phyloP scores from a whole-genome alignment of 1,140 invertebrate genomes.

The Samia ricini region DNA sequence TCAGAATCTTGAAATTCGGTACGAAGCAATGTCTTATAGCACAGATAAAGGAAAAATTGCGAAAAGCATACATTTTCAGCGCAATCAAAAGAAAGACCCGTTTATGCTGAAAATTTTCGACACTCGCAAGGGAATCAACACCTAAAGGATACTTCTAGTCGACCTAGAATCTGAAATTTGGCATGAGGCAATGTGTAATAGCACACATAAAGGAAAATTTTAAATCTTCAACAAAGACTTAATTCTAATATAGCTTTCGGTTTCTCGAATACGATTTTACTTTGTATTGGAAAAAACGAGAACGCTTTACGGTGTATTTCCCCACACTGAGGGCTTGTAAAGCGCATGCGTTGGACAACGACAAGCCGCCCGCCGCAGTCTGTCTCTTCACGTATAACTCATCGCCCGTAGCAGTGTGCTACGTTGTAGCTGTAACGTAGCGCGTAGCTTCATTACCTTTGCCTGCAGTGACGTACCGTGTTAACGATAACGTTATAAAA shows the following conservation, averaged over 20 bases:
- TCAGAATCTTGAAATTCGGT: too few relatives aligned
- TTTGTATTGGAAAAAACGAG: slow-evolving; percentile 53
- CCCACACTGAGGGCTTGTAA: slow-evolving; percentile 39
- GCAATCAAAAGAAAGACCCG: too few relatives aligned
- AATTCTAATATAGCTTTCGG: background rate
- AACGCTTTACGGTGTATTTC: slow-evolving; percentile 59
- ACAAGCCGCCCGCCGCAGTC: slow-evolving; percentile 57
- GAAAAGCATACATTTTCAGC: too few relatives aligned
- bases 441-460: slow-evolving; percentile 28
- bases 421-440: slow-evolving; percentile 38
- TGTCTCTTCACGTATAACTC: slow-evolving; percentile 28
- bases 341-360: slow-evolving; percentile 49
- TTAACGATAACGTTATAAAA: slow-evolving; percentile 21
- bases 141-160: too few relatives aligned
- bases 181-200: too few relatives aligned
- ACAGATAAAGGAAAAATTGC: too few relatives aligned
- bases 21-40: too few relatives aligned
- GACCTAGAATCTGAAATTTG: too few relatives aligned
- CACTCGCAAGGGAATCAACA: too few relatives aligned
- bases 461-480: slow-evolving; percentile 32
- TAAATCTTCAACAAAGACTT: too few relatives aligned
- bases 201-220: too few relatives aligned
- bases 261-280: slow-evolving; percentile 9
- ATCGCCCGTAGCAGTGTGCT: slow-evolving; percentile 23
- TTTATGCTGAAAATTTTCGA: too few relatives aligned